A percentile compares a stretch with the other conserved stretches of the same genome.
These are phyloP conservation scores for Amitus sp. DNA, from an alignment of 2,888 invertebrate species.

Conservation along the genomic window DNA sequence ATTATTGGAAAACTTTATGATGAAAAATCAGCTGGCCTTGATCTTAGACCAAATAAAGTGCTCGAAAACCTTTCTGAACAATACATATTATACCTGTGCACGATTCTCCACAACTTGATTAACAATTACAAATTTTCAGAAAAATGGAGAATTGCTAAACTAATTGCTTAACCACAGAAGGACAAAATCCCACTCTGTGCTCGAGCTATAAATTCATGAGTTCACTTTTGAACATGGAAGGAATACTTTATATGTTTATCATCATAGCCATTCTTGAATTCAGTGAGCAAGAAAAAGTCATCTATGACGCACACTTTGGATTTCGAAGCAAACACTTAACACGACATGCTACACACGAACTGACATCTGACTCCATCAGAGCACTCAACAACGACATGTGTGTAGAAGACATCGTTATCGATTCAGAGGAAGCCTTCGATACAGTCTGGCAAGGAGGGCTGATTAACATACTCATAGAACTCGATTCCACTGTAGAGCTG, in stretches of 20 bases:
- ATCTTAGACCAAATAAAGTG: constrained; percentile 23
- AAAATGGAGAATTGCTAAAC: constrained; percentile 30
- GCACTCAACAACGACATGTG: neutral
- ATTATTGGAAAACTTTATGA: constrained; percentile 11
- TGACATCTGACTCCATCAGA: neutral
- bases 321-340: neutral
- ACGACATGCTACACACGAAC: neutral
- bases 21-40: constrained; percentile 35
- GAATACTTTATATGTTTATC: constrained; percentile 8
- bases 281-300: neutral
- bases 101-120: constrained; percentile 29
- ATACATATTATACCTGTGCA: constrained; percentile 16
- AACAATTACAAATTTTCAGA: constrained; percentile 22
- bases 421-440: constrained; percentile 27
- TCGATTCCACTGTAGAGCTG: constrained; percentile 21
- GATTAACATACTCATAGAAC: constrained; percentile 19
- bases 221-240: constrained; percentile 20
- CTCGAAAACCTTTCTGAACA: constrained; percentile 24
- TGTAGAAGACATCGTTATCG: neutral
- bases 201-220: constrained; percentile 26
- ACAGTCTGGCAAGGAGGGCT: constrained; percentile 21
- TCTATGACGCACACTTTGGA: neutral
- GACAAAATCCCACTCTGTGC: constrained; percentile 13
- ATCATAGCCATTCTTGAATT: neutral
- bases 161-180: constrained; percentile 16